Conservation (phyloP, 2,888 invertebrate genomes). For the Drosophila rubida region DNA sequence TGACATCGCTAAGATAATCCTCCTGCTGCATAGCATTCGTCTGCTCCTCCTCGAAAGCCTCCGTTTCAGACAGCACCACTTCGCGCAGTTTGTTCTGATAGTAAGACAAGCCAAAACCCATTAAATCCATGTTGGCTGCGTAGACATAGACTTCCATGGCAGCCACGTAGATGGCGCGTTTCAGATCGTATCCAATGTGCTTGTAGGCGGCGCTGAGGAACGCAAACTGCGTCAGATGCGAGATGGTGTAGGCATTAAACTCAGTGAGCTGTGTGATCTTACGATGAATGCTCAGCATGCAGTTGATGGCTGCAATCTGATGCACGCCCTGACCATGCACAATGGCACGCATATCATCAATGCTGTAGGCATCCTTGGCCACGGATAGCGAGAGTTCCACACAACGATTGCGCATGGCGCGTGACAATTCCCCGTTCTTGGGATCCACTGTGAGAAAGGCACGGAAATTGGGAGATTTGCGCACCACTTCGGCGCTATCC, state of each 20-base stretch:
- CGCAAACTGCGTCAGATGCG: slow-evolving; percentile 82
- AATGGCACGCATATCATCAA: slow-evolving; percentile 86
- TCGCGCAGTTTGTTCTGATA: slow-evolving; percentile 83
- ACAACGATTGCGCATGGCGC: slow-evolving; percentile 99
- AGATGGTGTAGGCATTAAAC: slow-evolving; percentile 81
- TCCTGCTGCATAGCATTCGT: neutral
- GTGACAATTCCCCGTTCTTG: slow-evolving; percentile 97
- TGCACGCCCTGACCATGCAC: slow-evolving; percentile 86
- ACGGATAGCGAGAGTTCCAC: slow-evolving; percentile 90
- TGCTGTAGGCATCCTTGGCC: slow-evolving; percentile 83
- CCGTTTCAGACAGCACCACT: slow-evolving; percentile 73
- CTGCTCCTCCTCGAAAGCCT: slow-evolving; percentile 27
- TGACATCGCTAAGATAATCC: slow-evolving; percentile 71
- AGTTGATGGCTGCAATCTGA: slow-evolving; percentile 83
- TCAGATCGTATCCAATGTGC: slow-evolving; percentile 78
- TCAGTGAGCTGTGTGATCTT: slow-evolving; percentile 78
- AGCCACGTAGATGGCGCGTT: slow-evolving; percentile 82
- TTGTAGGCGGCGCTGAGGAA: slow-evolving; percentile 82
- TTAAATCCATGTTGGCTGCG: slow-evolving; percentile 81
- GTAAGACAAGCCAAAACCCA: slow-evolving; percentile 83
- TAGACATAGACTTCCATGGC: slow-evolving; percentile 84
- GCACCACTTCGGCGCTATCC: slow-evolving; percentile 90
- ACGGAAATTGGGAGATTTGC: slow-evolving; percentile 95
- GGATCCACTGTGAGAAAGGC: slow-evolving; percentile 98
- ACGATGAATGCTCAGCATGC: slow-evolving; percentile 86